Conservation (phyloP, 1,140 invertebrate genomes). For the Drosophila tropicalis region DNA sequence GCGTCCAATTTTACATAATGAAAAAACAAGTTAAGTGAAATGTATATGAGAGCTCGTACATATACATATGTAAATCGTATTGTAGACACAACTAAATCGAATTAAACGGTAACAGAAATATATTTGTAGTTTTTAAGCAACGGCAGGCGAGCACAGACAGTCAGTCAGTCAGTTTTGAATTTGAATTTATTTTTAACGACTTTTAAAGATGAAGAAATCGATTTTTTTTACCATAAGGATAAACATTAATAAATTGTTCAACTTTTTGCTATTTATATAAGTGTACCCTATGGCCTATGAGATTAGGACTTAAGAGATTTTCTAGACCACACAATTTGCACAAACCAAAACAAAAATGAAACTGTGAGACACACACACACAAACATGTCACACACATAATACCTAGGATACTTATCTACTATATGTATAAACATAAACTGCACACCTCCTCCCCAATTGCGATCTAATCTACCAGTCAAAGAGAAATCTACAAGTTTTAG, state of each 20-base stretch:
- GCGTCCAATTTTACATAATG: conserved; percentile 78
- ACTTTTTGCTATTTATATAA: conserved; percentile 66
- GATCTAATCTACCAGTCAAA: conserved; percentile 38
- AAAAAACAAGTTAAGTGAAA: conserved; percentile 41
- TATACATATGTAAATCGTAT: neutral
- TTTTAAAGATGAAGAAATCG: conserved; percentile 54
- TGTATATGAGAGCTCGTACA: conserved; percentile 3
- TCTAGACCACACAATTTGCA: conserved; percentile 52
- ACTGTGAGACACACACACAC: conserved; percentile 4
- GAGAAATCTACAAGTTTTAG: conserved; percentile 39
- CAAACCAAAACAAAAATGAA: conserved; percentile 22
- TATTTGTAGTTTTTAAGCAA: conserved; percentile 69
- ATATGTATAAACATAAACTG: conserved; percentile 51
- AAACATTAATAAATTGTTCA: conserved; percentile 56
- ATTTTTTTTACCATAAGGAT: conserved; percentile 56
- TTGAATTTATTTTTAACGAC: conserved; percentile 75
- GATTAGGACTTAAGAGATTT: conserved; percentile 57
- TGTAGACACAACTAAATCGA: conserved; percentile 37
- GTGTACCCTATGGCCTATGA: conserved; percentile 72
- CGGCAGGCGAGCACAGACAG: conserved; percentile 33
- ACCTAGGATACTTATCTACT: conserved; percentile 26
- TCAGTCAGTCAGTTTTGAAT: conserved; percentile 62
- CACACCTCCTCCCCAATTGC: conserved; percentile 55
- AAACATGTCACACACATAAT: conserved; percentile 45
- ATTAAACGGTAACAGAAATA: conserved; percentile 44